These are phyloP conservation scores for Trachelus stipa DNA, from an alignment of 2,888 invertebrate species.

Conservation along the genomic window DNA sequence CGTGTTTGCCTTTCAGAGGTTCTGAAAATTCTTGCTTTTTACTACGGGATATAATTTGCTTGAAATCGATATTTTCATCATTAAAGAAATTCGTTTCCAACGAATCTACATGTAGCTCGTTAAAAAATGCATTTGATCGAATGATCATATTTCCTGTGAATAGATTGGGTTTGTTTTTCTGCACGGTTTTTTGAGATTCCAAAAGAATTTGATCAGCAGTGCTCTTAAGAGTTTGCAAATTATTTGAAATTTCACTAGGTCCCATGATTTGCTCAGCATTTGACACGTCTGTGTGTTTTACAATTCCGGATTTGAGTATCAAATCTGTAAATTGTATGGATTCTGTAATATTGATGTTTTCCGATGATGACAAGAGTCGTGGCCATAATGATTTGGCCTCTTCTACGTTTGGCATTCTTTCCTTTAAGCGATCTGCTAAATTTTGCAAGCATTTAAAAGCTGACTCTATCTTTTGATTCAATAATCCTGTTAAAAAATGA, in stretches of 20 bases:
- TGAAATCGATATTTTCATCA: slow-evolving; percentile 22
- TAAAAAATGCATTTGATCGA: slow-evolving; percentile 38
- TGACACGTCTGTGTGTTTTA: slow-evolving; percentile 25
- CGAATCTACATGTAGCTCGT: slow-evolving; percentile 40
- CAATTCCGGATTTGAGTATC: slow-evolving; percentile 31
- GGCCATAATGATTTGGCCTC: slow-evolving; percentile 38
- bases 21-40: slow-evolving; percentile 16
- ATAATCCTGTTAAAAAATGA: background rate
- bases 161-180: slow-evolving; percentile 13
- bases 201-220: slow-evolving; percentile 13
- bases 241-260: slow-evolving; percentile 14
- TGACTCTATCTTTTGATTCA: background rate
- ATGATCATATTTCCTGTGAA: slow-evolving; percentile 34
- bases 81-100: slow-evolving; percentile 42
- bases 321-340: slow-evolving; percentile 34
- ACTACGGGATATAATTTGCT: slow-evolving; percentile 22
- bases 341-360: slow-evolving; percentile 29
- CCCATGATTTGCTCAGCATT: slow-evolving; percentile 14
- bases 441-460: slow-evolving; percentile 36
- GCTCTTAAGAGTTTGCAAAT: slow-evolving; percentile 11
- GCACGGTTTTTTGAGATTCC: slow-evolving; percentile 9
- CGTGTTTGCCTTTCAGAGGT: slow-evolving; percentile 32
- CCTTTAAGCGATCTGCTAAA: slow-evolving; percentile 36
- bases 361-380: slow-evolving; percentile 28
- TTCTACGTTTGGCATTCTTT: slow-evolving; percentile 38